phyloP scores from a whole-genome alignment of 2,888 invertebrate species.

The Lepetodrilus schrolli region DNA sequence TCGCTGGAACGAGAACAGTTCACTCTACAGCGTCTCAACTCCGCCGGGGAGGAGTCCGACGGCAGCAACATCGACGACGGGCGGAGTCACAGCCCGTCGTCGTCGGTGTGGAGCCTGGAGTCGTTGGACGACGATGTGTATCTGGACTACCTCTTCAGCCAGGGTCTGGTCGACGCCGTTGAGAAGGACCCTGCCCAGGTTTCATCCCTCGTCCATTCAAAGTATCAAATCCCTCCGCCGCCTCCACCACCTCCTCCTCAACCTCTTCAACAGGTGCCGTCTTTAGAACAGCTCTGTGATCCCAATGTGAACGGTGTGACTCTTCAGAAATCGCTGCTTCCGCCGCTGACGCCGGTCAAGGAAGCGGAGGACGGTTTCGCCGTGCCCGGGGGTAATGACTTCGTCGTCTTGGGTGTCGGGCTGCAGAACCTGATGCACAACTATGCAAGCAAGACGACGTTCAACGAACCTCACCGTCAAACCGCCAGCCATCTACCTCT shows the following conservation, averaged over 20 bases:
- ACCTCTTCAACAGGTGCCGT: background rate
- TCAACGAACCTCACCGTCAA: conserved; percentile 22
- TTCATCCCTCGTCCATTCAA: too few species aligned
- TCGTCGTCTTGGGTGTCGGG: conserved; percentile 74
- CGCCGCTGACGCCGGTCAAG: background rate
- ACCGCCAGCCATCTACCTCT: background rate
- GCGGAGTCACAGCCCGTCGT: conserved; percentile 55
- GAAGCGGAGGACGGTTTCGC: conserved; percentile 28
- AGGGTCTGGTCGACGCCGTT: conserved; percentile 66
- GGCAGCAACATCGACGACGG: conserved; percentile 51
- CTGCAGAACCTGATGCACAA: conserved; percentile 69
- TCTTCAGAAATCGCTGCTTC: background rate
- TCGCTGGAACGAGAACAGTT: conserved; percentile 69
- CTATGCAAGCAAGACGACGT: conserved; percentile 51
- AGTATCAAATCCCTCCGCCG: background rate
- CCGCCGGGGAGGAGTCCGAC: conserved; percentile 69
- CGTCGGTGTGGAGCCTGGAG: conserved; percentile 56
- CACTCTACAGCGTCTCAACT: conserved; percentile 71
- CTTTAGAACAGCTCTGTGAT: background rate
- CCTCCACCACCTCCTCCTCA: background rate
- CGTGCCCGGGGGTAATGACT: conserved; percentile 49
- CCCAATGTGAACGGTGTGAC: background rate
- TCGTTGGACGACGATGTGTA: conserved; percentile 68
- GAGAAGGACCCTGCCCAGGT: conserved; percentile 43
- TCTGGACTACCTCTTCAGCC: conserved; percentile 69